A percentile compares a stretch with the other conserved stretches of the same genome.
These are phyloP conservation scores for Autographa pulchrina DNA, from an alignment of 2,888 invertebrate species.

Conservation along the genomic window DNA sequence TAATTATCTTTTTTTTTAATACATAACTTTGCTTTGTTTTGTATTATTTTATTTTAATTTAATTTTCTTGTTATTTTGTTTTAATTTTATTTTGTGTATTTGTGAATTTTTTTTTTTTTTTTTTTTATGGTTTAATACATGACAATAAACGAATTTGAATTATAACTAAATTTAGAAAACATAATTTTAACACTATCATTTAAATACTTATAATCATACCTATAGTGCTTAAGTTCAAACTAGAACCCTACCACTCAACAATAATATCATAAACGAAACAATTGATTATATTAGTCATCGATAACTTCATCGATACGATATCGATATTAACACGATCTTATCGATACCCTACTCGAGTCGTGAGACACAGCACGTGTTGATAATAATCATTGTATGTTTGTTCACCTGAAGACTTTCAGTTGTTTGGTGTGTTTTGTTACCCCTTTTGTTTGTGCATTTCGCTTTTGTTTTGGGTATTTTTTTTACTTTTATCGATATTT, in stretches of 20 bases:
- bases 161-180: too few relatives aligned
- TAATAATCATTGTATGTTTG: constrained; percentile 43
- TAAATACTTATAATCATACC: too few relatives aligned
- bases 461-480: not conserved
- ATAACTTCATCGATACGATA: constrained; percentile 28
- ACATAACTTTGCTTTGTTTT: too few relatives aligned
- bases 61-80: too few relatives aligned
- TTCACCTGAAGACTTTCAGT: constrained; percentile 51
- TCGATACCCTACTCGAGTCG: constrained; percentile 41
- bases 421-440: constrained; percentile 25
- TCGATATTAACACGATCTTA: constrained; percentile 33
- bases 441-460: constrained; percentile 22
- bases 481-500: not conserved
- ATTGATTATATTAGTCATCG: constrained; percentile 24
- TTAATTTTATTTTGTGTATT: too few relatives aligned
- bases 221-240: too few relatives aligned
- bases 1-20: too few relatives aligned
- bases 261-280: constrained; percentile 4
- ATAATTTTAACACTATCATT: too few relatives aligned
- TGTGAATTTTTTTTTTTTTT: too few relatives aligned
- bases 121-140: too few relatives aligned
- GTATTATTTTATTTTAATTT: too few relatives aligned
- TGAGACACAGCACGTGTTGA: constrained; percentile 58
- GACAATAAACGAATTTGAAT: too few relatives aligned
- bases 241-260: not conserved